Conservation (phyloP, 2,113 vertebrate genomes). For the Boulengeromyrus knoepffleri region DNA sequence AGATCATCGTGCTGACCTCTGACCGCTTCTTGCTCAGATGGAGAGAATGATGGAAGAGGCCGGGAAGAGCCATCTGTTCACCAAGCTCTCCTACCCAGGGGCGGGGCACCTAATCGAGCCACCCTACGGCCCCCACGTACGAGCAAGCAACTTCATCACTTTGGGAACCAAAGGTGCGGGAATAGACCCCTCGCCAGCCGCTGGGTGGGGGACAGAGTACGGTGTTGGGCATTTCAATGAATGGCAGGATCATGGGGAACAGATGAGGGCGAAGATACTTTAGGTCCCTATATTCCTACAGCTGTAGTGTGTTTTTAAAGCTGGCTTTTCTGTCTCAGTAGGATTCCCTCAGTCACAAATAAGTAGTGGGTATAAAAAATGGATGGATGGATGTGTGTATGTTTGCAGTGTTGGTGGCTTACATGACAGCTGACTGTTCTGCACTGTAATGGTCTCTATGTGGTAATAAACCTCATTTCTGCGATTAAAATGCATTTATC, state of each 20-base stretch:
- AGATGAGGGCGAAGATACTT: not conserved
- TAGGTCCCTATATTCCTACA: not conserved
- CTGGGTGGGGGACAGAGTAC: not conserved
- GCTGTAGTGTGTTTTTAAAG: not conserved
- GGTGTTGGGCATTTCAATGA: not conserved
- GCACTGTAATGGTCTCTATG: not conserved
- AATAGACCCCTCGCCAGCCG: not conserved
- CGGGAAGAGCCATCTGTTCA: slow-evolving; percentile 56
- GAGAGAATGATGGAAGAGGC: slow-evolving; percentile 55
- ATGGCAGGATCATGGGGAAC: not conserved
- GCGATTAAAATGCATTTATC: not conserved
- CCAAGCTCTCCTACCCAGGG: slow-evolving; percentile 48
- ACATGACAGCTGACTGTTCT: not conserved
- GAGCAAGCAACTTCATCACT: slow-evolving; percentile 29
- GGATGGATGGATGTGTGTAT: not conserved
- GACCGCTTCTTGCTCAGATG: slow-evolving; percentile 42
- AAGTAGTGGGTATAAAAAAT: not conserved
- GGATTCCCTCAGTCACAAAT: not conserved
- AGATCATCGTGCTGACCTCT: not conserved
- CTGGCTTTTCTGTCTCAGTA: not conserved
- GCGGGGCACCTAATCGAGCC: slow-evolving; percentile 63
- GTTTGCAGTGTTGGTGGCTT: not conserved
- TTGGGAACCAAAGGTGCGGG: slow-evolving; percentile 18
- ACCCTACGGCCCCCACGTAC: slow-evolving; percentile 49
- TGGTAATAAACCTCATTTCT: not conserved